Evolutionary conservation across 1,140 invertebrate species (phyloP), one percentile per base, ranked within the genome.

Genomic region (Rhagoletis zephyria): DNA sequence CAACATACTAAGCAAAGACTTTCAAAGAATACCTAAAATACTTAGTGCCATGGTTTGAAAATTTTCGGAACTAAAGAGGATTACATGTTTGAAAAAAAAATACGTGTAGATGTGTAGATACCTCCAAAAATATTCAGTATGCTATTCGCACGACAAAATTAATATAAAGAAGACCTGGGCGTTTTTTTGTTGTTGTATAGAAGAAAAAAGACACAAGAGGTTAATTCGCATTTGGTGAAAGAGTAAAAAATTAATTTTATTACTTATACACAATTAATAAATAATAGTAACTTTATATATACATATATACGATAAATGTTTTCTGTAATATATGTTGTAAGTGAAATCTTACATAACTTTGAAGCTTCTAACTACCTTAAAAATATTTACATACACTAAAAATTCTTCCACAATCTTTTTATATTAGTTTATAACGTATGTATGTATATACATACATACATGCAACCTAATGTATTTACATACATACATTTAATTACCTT

Each of bases 281-380:
- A 61, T 16, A 61, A 74, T 59, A 85, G 19, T 85, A 85, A 61
- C 56, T 42, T 63, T 59, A 85, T 14, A 48, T 48, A 81, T 10
- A 1, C 30, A 30, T 30, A 30, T 16, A 85, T 59, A 85, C 30
- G 30, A 45, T 61, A 42, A 61, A 61, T 85, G 30, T 85, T 85
- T 85, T 85, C 56, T 60, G 61, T 85, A 61, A 61, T 85, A 63
- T 60, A 85, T 61, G 19, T 85, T 85, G 30, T 61, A 85, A 63
- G 56, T 85, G 45, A 85, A 85, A 7, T 85, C 42, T 85, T 61
- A 61, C 63, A 61, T 85, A 61, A 1, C 10, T 56, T 56, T 56
- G 48, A 7, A 81, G 48, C 74, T 56, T 30, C 56, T 81, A 56
- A 56, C 74, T 56, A 81, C n/a, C n/a, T 74, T 14, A 74, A 74